Evolutionary conservation across 2,113 vertebrate genomes (phyloP).

Genomic region (Pterocles gutturalis): DNA sequence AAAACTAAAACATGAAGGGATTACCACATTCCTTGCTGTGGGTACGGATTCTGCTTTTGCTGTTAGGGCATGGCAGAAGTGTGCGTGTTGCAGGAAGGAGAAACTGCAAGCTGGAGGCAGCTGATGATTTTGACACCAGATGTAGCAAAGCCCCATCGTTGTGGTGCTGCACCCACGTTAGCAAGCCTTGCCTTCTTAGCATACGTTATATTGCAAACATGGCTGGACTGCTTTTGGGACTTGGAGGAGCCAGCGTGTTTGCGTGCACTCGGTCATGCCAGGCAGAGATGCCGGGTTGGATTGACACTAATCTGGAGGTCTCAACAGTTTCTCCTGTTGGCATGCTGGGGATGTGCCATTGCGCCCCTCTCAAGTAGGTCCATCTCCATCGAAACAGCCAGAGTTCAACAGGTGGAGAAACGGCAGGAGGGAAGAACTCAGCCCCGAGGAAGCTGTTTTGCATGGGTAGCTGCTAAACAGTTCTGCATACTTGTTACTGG

Average conservation of each 20-base stretch:
- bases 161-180: background rate
- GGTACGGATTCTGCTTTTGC: background rate
- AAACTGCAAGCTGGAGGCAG: background rate
- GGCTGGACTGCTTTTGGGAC: background rate
- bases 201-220: background rate
- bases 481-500: background rate
- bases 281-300: background rate
- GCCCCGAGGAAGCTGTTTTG: background rate
- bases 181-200: background rate
- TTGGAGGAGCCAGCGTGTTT: background rate
- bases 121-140: background rate
- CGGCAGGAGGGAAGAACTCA: background rate
- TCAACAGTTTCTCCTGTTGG: background rate
- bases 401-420: slow-evolving; percentile 7
- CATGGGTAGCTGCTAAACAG: background rate
- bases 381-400: background rate
- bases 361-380: background rate
- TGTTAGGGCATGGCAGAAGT: background rate
- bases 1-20: slow-evolving; percentile 21
- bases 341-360: background rate
- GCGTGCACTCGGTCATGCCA: background rate
- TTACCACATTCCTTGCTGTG: slow-evolving; percentile 4
- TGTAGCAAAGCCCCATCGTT: background rate
- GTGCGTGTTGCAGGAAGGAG: background rate
- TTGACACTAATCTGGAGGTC: background rate